Evolutionary conservation across 2,888 invertebrate genomes (phyloP), one percentile per base, ranked within the genome.

Genomic region (Anagyrus pseudococci): DNA sequence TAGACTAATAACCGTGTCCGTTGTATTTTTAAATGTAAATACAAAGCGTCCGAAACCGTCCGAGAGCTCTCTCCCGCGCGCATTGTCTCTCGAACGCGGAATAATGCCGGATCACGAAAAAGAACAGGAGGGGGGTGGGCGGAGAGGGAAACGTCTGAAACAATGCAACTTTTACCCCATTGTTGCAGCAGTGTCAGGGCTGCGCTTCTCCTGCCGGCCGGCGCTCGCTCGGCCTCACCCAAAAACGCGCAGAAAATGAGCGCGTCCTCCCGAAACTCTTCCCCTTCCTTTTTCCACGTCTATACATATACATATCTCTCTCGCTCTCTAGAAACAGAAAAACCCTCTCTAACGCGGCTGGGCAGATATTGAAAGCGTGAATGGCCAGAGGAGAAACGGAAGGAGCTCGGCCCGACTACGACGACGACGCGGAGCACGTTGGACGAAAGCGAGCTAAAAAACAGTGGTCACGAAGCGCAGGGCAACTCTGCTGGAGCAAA

Each of bases 101-200:
- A 60, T 64, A 57, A 64, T 20, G 29, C 37, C 43, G 15, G 47
- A 26, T n/a, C 22, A 33, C 47, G 23, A 26, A 22, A 13, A 17
- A 15, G 22, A 13, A 17, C 43, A 46, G 25, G 37, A 13, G n/a
- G 40, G 20, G 13, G 44, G 19, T 2, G 17, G 17, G 13, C 13
- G 6, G 23, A 26, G 43, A 53, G 60, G 63, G 50, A 58, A 44
- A n/a, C 17, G 53, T 37, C 54, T 46, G 58, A 64, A 67, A 58
- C 59, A 67, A 64, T 61, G 60, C 63, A 62, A 54, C 55, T 67
- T 65, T 71, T 60, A 7, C 29, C 65, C 64, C 69, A 58, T 64
- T 67, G 68, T n/a, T n/a, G n/a, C n/a, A n/a, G n/a, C n/a, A n/a
- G n/a, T n/a, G n/a, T n/a, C n/a, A n/a, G n/a, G n/a, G n/a, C n/a